Evolutionary conservation across 2,888 invertebrate species (phyloP), one percentile per base, ranked within the genome.

Genomic region (Meloe dianella): DNA sequence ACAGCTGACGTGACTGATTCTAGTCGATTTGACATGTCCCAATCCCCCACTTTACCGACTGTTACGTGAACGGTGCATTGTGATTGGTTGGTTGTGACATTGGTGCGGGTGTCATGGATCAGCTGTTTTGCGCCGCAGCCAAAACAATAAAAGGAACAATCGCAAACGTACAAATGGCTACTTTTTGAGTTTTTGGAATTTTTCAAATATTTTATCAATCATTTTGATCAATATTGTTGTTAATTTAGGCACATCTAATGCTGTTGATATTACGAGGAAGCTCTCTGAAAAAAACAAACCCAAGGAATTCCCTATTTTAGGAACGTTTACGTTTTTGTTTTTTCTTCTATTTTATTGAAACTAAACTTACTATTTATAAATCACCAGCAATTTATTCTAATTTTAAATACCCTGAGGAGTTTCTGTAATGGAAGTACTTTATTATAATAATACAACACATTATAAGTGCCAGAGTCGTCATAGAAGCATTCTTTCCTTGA

Each of bases 1-100:
- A 81, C 82, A 82, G 82, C 81, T 82, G 81, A 80, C 78, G 77
- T 76, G 76, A 77, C 74, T 54, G 75, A 74, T 71, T 62, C 54
- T 32, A 32, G 54, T 30, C 58, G 57, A 60, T 71, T 69, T 72
- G 72, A 75, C 74, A 73, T 71, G 47, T 56, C 38, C 59, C 47
- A 54, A 27, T 65, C 64, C 66, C 63, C 62, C 63, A 62, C 47
- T 32, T 29, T 5, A n/a, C 14, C 20, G 10, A 5, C 4, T 1
- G 14, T 51, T 51, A 51, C 51, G 51, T 54, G 24, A 54, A 54
- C 24, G 6, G 14, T n/a, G 27, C 0, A 24, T 8, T 24, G 14
- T 54, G 54, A 54, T 54, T 54, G 54, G 54, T 27, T n/a, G 54
- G 54, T 24, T 27, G 54, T n/a, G 54, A 54, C 54, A 54, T 54